Evolutionary conservation across 1,140 invertebrate genomes (phyloP).

Genomic region (Theocolax elegans): DNA sequence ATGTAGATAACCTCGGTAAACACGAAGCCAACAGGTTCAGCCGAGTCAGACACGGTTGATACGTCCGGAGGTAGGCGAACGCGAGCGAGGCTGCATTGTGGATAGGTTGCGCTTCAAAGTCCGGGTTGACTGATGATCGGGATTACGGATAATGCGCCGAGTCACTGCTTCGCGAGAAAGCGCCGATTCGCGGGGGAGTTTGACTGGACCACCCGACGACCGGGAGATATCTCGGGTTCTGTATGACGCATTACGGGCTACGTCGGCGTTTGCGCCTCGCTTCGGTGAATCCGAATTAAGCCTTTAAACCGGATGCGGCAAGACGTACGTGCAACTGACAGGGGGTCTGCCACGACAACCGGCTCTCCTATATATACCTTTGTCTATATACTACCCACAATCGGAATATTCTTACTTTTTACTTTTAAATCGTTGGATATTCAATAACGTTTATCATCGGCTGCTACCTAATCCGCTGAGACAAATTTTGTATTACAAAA

Average conservation of each 20-base stretch:
- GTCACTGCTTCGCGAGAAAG: conserved; percentile 15
- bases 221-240: not conserved
- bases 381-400: not conserved
- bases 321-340: no score
- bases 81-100: not conserved
- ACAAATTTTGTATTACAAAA: no score
- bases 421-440: no score
- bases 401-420: not conserved
- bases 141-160: conserved; percentile 33
- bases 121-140: conserved; percentile 31
- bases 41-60: no score
- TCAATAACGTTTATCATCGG: no score
- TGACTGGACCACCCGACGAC: not conserved
- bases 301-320: conserved; percentile 39
- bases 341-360: not conserved
- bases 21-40: not conserved
- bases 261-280: conserved; percentile 4
- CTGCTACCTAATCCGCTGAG: no score
- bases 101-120: not conserved
- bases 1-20: conserved; percentile 44
- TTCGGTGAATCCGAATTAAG: conserved; percentile 1
- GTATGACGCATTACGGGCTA: conserved; percentile 15
- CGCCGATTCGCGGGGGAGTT: not conserved
- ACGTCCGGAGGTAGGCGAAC: not conserved
- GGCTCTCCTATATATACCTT: conserved; percentile 3